These are phyloP conservation scores for Drosophila santomea DNA, from an alignment of 1,140 invertebrate genomes.

Conservation along the genomic window DNA sequence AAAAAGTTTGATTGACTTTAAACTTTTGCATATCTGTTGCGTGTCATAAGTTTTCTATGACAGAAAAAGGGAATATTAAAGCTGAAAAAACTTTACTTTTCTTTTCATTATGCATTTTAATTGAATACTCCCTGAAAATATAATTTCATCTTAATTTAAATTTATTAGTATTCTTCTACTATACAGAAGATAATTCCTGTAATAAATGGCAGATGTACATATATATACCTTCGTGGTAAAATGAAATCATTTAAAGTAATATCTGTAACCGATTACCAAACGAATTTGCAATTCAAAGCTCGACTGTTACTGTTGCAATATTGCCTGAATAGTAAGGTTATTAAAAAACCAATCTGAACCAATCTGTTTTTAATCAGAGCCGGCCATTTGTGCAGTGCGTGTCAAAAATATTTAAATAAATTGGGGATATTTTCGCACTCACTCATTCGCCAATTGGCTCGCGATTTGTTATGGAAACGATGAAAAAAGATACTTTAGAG, in stretches of 20 bases:
- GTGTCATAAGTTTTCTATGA: slow-evolving; percentile 5
- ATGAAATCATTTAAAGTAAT: slow-evolving; percentile 1
- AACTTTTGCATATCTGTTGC: slow-evolving; percentile 13
- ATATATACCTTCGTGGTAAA: not conserved
- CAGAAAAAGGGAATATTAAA: not conserved
- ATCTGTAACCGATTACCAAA: not conserved
- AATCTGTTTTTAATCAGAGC: slow-evolving; percentile 57
- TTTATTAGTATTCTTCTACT: no score
- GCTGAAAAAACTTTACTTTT: not conserved
- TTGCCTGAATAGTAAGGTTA: slow-evolving; percentile 11
- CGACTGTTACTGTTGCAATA: not conserved
- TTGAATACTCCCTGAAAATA: not conserved
- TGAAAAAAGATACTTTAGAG: slow-evolving; percentile 25
- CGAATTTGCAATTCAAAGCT: slow-evolving; percentile 20
- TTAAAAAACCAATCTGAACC: slow-evolving; percentile 36
- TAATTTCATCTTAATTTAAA: not conserved
- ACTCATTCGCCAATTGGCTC: slow-evolving; percentile 9
- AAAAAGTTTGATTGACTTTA: slow-evolving; percentile 68
- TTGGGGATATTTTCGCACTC: slow-evolving; percentile 4
- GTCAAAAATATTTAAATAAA: slow-evolving; percentile 32
- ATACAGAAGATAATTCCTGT: not conserved
- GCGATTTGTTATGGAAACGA: slow-evolving; percentile 33
- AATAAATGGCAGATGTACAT: not conserved
- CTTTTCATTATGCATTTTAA: not conserved
- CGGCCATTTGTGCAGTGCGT: slow-evolving; percentile 17